Percentiles rank a stretch among this genome's conserved stretches.
Evolutionary conservation across 2,888 invertebrate species (phyloP).

Genomic region (Hyposoter didymator): DNA sequence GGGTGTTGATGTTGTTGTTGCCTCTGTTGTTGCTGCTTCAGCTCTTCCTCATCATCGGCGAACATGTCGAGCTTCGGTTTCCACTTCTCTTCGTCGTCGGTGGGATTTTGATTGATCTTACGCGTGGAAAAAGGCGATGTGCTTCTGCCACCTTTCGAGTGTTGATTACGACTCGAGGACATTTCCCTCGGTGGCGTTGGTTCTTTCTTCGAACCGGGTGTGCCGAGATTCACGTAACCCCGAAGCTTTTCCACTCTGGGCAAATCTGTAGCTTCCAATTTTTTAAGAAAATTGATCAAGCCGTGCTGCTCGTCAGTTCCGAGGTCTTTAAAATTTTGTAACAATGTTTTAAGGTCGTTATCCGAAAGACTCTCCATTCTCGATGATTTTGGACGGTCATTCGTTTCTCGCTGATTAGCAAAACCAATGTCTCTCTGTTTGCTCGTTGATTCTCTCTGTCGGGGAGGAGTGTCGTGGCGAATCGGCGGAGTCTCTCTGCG

Average conservation of each 20-base stretch:
- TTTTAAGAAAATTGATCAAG: slow-evolving; percentile 92
- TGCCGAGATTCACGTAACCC: slow-evolving; percentile 89
- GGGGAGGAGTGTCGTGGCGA: slow-evolving; percentile 17
- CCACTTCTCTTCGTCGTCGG: slow-evolving; percentile 80
- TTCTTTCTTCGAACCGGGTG: slow-evolving; percentile 62
- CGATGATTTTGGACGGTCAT: slow-evolving; percentile 74
- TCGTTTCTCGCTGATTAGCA: slow-evolving; percentile 62
- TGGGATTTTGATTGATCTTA: slow-evolving; percentile 83
- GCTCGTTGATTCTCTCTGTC: slow-evolving; percentile 31
- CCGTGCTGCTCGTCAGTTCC: slow-evolving; percentile 93
- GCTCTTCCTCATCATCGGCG: slow-evolving; percentile 81
- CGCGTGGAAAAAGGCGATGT: slow-evolving; percentile 85
- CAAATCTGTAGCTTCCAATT: slow-evolving; percentile 91
- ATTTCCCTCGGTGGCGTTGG: slow-evolving; percentile 59
- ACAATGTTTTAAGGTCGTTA: slow-evolving; percentile 90
- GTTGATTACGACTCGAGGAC: slow-evolving; percentile 67
- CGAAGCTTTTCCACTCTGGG: slow-evolving; percentile 91
- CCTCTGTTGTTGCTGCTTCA: slow-evolving; percentile 62
- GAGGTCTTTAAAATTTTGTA: slow-evolving; percentile 93
- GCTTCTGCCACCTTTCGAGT: slow-evolving; percentile 74
- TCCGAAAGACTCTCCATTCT: slow-evolving; percentile 92
- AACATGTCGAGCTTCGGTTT: slow-evolving; percentile 82
- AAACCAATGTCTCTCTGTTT: slow-evolving; percentile 12
- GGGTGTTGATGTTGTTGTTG: slow-evolving; percentile 55
- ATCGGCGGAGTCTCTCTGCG: slow-evolving; percentile 22